phyloP scores from a whole-genome alignment of 2,888 invertebrate species.

The Erebia epiphron region DNA sequence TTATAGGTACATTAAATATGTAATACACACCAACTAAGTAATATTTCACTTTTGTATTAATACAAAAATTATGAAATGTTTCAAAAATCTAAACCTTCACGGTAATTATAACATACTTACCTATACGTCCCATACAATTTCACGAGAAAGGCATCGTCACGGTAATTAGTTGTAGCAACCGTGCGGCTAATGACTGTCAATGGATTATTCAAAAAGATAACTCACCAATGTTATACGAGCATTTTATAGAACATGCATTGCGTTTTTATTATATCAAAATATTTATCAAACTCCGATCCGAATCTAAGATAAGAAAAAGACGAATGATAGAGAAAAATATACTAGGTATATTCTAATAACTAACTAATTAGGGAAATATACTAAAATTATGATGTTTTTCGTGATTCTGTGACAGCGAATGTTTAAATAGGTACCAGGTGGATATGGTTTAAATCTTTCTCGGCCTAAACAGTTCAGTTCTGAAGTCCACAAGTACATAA shows the following conservation, averaged over 20 bases:
- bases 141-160: slow-evolving; percentile 29
- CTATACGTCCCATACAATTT: slow-evolving; percentile 16
- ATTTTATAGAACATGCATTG: not conserved
- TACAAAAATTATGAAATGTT: not conserved
- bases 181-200: slow-evolving; percentile 28
- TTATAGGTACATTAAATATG: too few relatives aligned
- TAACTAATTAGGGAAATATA: too few relatives aligned
- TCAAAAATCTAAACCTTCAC: slow-evolving; percentile 24
- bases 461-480: too few relatives aligned
- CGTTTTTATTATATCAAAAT: not conserved
- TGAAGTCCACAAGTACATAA: too few relatives aligned
- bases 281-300: not conserved
- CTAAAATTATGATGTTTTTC: too few relatives aligned
- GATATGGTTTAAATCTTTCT: too few relatives aligned
- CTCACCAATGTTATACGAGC: not conserved
- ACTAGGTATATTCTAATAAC: too few relatives aligned
- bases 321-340: too few relatives aligned
- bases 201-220: slow-evolving; percentile 10
- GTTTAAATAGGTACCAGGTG: too few relatives aligned
- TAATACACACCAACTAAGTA: too few relatives aligned
- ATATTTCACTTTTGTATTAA: not conserved
- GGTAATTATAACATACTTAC: slow-evolving; percentile 16
- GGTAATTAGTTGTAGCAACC: slow-evolving; percentile 31
- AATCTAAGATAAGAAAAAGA: not conserved
- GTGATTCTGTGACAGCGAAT: too few relatives aligned